Percentiles rank a stretch among this genome's conserved stretches.
These are phyloP conservation scores for Nematolebias whitei DNA, from an alignment of 2,113 vertebrate genomes.

Conservation along the genomic window DNA sequence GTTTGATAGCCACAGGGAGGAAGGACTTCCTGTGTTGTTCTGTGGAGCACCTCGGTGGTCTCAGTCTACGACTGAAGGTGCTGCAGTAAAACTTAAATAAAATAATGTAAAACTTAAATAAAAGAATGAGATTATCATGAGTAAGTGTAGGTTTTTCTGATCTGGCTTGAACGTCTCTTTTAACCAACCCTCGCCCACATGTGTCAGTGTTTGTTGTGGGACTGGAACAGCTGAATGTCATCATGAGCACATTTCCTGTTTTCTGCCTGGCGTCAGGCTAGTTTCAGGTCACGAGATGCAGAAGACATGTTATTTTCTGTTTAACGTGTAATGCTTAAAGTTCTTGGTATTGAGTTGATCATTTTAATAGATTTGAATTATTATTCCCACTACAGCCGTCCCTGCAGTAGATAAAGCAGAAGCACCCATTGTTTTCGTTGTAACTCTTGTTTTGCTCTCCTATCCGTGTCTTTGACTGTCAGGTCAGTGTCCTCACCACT, in stretches of 20 bases:
- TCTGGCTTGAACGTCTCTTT: slow-evolving; percentile 11
- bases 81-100: no score
- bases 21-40: no score
- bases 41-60: no score
- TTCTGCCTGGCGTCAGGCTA: neutral
- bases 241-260: slow-evolving; percentile 8
- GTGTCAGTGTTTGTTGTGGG: no score
- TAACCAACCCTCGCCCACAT: slow-evolving; percentile 5
- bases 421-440: neutral
- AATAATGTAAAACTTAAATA: no score
- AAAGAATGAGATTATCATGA: no score
- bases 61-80: no score
- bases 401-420: neutral
- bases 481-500: slow-evolving; percentile 97
- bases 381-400: no score
- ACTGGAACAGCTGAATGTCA: slow-evolving; percentile 32
- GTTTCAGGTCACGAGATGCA: slow-evolving; percentile 12
- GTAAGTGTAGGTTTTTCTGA: no score
- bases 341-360: neutral
- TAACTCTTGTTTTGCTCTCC: slow-evolving; percentile 6
- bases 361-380: neutral
- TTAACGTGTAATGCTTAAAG: neutral
- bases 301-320: neutral
- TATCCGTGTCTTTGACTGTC: slow-evolving; percentile 6
- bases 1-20: no score